Conservation (phyloP, 2,797 vertebrate species). For the Setipinna tenuifilis region DNA sequence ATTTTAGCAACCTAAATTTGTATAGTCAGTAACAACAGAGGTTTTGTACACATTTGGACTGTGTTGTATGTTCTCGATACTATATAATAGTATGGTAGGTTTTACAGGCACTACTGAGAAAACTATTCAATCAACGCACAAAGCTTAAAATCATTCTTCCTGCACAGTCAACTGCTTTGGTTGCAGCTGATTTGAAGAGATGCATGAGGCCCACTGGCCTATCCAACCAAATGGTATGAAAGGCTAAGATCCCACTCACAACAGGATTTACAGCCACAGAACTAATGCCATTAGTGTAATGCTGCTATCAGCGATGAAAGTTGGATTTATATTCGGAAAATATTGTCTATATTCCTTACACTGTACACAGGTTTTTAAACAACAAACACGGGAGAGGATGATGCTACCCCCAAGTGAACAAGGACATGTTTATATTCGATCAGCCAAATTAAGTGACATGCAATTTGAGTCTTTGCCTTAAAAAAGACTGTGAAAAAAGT, state of each 20-base stretch:
- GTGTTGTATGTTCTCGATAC: not conserved
- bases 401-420: not conserved
- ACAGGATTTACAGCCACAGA: slow-evolving; percentile 65
- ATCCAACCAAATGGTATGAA: slow-evolving; percentile 49
- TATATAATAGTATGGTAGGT: not conserved
- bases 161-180: not conserved
- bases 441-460: too few species aligned
- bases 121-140: not conserved
- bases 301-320: slow-evolving; percentile 65
- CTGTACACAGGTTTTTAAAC: not conserved
- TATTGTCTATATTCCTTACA: not conserved
- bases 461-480: too few species aligned
- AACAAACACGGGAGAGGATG: not conserved
- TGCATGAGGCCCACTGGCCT: not conserved
- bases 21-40: not conserved
- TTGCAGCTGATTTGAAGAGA: not conserved
- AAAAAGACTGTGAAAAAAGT: too few species aligned
- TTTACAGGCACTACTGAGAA: not conserved
- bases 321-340: slow-evolving; percentile 56
- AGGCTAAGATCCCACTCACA: slow-evolving; percentile 31
- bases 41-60: not conserved
- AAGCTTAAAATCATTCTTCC: not conserved
- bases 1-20: too few species aligned
- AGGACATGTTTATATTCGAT: too few species aligned
- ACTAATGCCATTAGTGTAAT: slow-evolving; percentile 75